Base-by-base conservation (phyloP, 2,888 invertebrate species). In the Netelia inedita region DNA sequence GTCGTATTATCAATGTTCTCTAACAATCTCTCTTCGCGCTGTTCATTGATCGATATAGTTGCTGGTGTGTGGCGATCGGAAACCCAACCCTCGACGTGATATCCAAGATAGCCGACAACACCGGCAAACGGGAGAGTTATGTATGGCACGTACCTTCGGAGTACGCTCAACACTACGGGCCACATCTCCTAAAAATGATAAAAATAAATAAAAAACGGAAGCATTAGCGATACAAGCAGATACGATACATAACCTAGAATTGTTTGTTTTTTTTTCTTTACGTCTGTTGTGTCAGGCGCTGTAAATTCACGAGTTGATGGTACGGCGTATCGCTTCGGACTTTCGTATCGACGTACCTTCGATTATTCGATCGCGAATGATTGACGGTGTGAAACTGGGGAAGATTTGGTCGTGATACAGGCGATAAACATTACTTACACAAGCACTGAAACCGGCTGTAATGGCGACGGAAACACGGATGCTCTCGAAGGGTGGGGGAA, bases 101-200 rank as follows among this genome's bases (percentile, higher is more conserved):
- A 98, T 35, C 99, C 99, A 89, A 98, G 94, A 76, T 97, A 95
- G 3, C 98, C 98, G 35, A 98, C 95, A 0, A 98, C 94, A 0
- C 96, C 97, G 0, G 98, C 98, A 86, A 98, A 95, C 0, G 98
- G 98, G 59, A 98, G 94, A 0, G 97, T 97, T 50, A 98, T 94
- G 87, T 96, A 96, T 0, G 97, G 97, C 0, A 97, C 97, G 92
- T 98, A 98, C 1, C 95, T 94, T 74, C 97, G 94, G 23, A 97
- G 88, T 73, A 96, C 94, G 81, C 95, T 95, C 91, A 96, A 92
- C 50, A 97, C 79, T 75, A 97, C 90, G 0, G 97, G 97, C 96
- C 97, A 97, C 98, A 98, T 98, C 69, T 75, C 89, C 94, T 94
- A 91, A 75, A 94, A 92, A 59, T 11, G 59, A 35, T n/a, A n/a